Evolutionary conservation across 1,140 invertebrate genomes (phyloP).

Genomic region (Drosophila micromelanica): DNA sequence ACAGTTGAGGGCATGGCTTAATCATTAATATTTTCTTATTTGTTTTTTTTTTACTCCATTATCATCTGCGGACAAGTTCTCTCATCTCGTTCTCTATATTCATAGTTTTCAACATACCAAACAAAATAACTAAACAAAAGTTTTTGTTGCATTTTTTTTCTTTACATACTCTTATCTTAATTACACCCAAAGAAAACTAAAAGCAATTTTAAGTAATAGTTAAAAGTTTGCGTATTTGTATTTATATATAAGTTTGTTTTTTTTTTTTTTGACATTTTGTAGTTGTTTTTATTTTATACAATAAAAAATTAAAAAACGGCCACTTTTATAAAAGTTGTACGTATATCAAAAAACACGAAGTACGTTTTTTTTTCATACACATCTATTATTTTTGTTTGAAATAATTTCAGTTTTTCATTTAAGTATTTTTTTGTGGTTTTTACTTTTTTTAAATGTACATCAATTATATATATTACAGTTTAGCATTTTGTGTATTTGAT

Average conservation of each 20-base stretch:
- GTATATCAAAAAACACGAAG: constrained; percentile 67
- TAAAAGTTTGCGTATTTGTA: constrained; percentile 42
- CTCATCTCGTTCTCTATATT: constrained; percentile 32
- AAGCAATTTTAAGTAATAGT: constrained; percentile 46
- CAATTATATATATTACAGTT: constrained; percentile 76
- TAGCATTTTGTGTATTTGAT: constrained; percentile 68
- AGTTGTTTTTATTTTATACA: constrained; percentile 35
- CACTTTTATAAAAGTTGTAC: constrained; percentile 50
- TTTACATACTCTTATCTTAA: constrained; percentile 44
- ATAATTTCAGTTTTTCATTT: constrained; percentile 55
- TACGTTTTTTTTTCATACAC: constrained; percentile 57
- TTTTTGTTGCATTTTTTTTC: constrained; percentile 17
- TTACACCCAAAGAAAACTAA: constrained; percentile 48
- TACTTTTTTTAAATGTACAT: constrained; percentile 57
- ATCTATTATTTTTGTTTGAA: constrained; percentile 62
- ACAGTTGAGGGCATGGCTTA: constrained; percentile 82
- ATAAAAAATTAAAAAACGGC: constrained; percentile 55
- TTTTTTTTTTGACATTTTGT: background rate
- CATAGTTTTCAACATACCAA: constrained; percentile 74
- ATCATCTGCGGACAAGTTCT: constrained; percentile 24
- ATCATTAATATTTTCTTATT: constrained; percentile 69
- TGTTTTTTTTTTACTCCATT: constrained; percentile 30
- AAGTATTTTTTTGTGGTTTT: constrained; percentile 27
- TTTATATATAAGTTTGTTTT: background rate
- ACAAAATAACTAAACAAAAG: constrained; percentile 66